A percentile compares a stretch with the other conserved stretches of the same genome.
Evolutionary conservation across 2,888 invertebrate genomes (phyloP).

Genomic region (Perizoma flavofasciatum): DNA sequence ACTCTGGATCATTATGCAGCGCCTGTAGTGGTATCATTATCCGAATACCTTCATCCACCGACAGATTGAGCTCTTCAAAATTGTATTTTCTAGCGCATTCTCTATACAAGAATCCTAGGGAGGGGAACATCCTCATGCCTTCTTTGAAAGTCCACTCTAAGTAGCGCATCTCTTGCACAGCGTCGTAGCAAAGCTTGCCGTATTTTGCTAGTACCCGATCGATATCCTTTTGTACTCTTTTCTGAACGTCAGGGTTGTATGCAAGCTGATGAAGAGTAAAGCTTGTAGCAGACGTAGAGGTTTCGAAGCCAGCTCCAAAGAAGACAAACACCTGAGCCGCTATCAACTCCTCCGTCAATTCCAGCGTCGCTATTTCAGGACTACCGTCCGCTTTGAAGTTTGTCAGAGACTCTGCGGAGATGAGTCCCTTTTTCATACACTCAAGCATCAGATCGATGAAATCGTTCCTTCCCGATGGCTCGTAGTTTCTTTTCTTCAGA

Average conservation of each 20-base stretch:
- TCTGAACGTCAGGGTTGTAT: constrained; percentile 49
- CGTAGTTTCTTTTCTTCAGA: constrained; percentile 28
- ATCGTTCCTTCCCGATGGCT: constrained; percentile 53
- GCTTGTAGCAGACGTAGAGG: constrained; percentile 58
- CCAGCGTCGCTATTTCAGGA: constrained; percentile 42
- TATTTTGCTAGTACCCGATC: constrained; percentile 49
- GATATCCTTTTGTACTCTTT: constrained; percentile 52
- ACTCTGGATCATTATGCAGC: constrained; percentile 55
- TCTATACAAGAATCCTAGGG: constrained; percentile 54
- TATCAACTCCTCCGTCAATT: constrained; percentile 48
- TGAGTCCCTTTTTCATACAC: constrained; percentile 47
- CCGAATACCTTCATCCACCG: constrained; percentile 52
- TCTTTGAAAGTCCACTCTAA: constrained; percentile 56
- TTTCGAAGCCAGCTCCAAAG: constrained; percentile 47
- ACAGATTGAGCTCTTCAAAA: constrained; percentile 48
- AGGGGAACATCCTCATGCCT: constrained; percentile 58
- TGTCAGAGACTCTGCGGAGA: constrained; percentile 53
- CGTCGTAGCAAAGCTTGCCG: constrained; percentile 53
- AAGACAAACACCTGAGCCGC: constrained; percentile 50
- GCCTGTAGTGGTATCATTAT: constrained; percentile 53
- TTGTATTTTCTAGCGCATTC: constrained; percentile 49
- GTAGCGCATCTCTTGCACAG: constrained; percentile 56
- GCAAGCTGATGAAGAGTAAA: constrained; percentile 60
- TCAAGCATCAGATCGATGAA: constrained; percentile 57
- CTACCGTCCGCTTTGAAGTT: constrained; percentile 46